These are phyloP conservation scores for Polydrusus cervinus DNA, from an alignment of 2,888 invertebrate genomes.

Conservation along the genomic window DNA sequence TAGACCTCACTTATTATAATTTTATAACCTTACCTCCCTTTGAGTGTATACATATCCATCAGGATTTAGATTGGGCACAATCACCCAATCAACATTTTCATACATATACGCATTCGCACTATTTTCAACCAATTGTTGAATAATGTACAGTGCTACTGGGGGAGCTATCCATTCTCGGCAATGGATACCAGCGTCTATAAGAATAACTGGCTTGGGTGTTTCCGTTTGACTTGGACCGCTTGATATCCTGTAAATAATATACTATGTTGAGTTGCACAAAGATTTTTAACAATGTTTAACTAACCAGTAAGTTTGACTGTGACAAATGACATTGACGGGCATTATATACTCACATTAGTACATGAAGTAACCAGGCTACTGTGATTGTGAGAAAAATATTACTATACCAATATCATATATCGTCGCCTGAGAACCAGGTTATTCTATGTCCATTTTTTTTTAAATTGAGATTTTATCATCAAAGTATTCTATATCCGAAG, in stretches of 20 bases:
- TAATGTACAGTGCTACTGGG: constrained; percentile 78
- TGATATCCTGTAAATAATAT: constrained; percentile 74
- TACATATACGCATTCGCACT: constrained; percentile 74
- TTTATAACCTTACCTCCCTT: constrained; percentile 27
- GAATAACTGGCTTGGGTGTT: constrained; percentile 73
- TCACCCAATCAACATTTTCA: constrained; percentile 78
- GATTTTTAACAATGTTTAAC: no score
- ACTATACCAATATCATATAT: no score
- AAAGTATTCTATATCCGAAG: no score
- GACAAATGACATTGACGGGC: no score
- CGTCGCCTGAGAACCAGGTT: no score
- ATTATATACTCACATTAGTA: no score
- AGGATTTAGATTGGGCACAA: constrained; percentile 80
- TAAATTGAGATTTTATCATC: no score
- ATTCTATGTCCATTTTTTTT: no score
- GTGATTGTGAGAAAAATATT: no score
- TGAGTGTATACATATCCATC: constrained; percentile 77
- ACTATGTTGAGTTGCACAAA: no score
- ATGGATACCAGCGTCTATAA: constrained; percentile 78
- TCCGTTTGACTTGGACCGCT: constrained; percentile 67
- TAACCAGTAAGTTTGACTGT: no score
- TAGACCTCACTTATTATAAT: background rate
- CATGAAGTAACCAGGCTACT: no score
- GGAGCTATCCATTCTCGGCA: constrained; percentile 84
- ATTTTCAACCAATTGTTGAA: constrained; percentile 78